Evolutionary conservation across 2,888 invertebrate genomes (phyloP).

Genomic region (Caenorhabditis panamensis): DNA sequence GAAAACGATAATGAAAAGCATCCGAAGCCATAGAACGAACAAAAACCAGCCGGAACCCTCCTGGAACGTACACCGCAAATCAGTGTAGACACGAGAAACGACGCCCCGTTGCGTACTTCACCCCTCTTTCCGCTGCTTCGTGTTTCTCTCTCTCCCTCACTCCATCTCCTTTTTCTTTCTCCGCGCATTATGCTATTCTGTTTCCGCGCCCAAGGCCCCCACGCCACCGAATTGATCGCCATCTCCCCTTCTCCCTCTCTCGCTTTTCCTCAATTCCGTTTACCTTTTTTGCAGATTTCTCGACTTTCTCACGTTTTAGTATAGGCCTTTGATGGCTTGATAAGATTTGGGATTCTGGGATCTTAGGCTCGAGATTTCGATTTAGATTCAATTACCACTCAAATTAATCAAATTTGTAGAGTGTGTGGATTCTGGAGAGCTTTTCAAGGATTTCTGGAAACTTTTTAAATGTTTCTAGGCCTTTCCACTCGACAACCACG

Average conservation of each 20-base stretch:
- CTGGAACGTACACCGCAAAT: neutral
- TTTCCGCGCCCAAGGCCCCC: slow-evolving; percentile 25
- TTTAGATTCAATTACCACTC: too few relatives aligned
- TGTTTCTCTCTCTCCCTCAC: slow-evolving; percentile 2
- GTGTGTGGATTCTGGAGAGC: too few relatives aligned
- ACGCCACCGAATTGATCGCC: slow-evolving; percentile 39
- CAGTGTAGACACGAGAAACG: slow-evolving; percentile 34
- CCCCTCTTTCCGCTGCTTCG: slow-evolving; percentile 10
- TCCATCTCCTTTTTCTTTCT: slow-evolving; percentile 2
- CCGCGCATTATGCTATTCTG: slow-evolving; percentile 29
- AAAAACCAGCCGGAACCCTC: neutral
- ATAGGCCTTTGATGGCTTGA: too few relatives aligned
- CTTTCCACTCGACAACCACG: too few relatives aligned
- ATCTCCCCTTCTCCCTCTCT: neutral
- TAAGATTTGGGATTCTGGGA: too few relatives aligned
- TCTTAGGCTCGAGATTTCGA: too few relatives aligned
- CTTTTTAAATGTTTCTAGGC: too few relatives aligned
- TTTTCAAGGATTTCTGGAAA: too few relatives aligned
- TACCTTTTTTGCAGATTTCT: slow-evolving; percentile 3
- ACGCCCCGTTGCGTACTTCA: slow-evolving; percentile 27
- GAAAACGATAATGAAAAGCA: too few relatives aligned
- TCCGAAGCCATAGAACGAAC: too few relatives aligned
- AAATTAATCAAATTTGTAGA: too few relatives aligned
- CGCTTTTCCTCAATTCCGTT: slow-evolving; percentile 3
- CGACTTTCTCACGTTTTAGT: too few relatives aligned